phyloP scores from a whole-genome alignment of 2,797 vertebrate genomes.

The Scomberomorus guttatus region DNA sequence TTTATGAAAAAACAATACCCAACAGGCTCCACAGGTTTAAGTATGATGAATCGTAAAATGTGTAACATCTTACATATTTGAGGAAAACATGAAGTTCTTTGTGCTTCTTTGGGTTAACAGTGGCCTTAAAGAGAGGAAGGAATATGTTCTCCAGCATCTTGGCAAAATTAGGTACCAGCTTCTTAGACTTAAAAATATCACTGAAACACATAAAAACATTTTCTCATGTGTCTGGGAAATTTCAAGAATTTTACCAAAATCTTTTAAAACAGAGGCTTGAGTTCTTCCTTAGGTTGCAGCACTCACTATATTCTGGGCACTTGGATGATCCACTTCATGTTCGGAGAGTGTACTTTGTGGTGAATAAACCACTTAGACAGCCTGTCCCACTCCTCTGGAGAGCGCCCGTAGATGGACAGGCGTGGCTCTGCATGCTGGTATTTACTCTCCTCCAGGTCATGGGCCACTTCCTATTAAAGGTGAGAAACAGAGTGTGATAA shows the following conservation, averaged over 20 bases:
- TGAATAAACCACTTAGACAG: slow-evolving; percentile 96
- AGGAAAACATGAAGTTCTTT: slow-evolving; percentile 94
- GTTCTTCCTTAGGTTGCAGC: neutral
- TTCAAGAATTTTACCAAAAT: neutral
- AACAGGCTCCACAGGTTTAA: neutral
- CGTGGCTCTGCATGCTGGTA: slow-evolving; percentile 97
- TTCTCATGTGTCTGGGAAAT: neutral
- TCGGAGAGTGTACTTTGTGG: slow-evolving; percentile 94
- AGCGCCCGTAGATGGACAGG: slow-evolving; percentile 94
- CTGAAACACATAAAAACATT: slow-evolving; percentile 78
- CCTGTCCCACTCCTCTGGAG: slow-evolving; percentile 90
- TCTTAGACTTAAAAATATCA: slow-evolving; percentile 96
- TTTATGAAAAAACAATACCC: neutral
- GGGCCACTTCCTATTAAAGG: slow-evolving; percentile 90
- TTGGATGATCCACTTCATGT: slow-evolving; percentile 98
- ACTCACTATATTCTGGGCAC: slow-evolving; percentile 99
- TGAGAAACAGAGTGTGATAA: slow-evolving; percentile 24
- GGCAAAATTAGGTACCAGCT: slow-evolving; percentile 91
- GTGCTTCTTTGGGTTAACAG: slow-evolving; percentile 93
- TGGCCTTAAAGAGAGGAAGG: slow-evolving; percentile 94
- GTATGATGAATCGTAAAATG: neutral
- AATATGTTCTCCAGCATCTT: slow-evolving; percentile 98
- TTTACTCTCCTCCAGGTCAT: slow-evolving; percentile 95
- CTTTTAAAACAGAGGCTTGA: neutral
- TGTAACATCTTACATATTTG: slow-evolving; percentile 91